phyloP scores from a whole-genome alignment of 1,140 invertebrate genomes.

The Lordiphosa stackelbergi region DNA sequence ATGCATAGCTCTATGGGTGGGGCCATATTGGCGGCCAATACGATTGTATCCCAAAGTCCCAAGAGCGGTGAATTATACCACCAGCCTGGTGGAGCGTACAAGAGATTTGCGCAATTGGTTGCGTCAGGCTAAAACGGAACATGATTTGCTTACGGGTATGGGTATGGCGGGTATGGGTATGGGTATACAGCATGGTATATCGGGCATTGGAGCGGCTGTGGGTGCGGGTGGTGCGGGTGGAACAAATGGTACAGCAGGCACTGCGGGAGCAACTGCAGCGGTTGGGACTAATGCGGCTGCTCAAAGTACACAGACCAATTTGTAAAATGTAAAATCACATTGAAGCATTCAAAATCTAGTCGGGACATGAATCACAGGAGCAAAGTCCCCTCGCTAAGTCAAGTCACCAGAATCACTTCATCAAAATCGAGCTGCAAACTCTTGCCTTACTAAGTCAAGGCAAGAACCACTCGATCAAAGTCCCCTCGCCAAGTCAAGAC shows the following conservation, averaged over 20 bases:
- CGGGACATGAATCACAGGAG: too few species aligned
- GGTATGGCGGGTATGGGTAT: constrained; percentile 34
- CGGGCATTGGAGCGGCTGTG: background rate
- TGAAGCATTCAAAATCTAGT: too few species aligned
- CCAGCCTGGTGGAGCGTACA: constrained; percentile 82
- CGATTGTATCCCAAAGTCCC: constrained; percentile 78
- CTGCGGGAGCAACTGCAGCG: background rate
- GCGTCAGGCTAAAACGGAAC: constrained; percentile 71
- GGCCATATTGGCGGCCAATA: constrained; percentile 72
- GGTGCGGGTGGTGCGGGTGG: background rate
- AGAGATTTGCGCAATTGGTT: constrained; percentile 83
- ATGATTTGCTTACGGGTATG: constrained; percentile 57
- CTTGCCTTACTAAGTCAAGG: too few species aligned
- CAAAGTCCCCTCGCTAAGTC: too few species aligned
- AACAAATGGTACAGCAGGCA: constrained; percentile 7
- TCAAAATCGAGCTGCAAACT: too few species aligned
- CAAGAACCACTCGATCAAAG: too few species aligned
- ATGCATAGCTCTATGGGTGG: constrained; percentile 67
- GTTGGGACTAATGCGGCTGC: background rate
- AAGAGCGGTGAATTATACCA: constrained; percentile 76
- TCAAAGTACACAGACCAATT: constrained; percentile 1
- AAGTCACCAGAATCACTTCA: too few species aligned
- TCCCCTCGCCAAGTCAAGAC: too few species aligned
- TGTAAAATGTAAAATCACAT: too few species aligned
- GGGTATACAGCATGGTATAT: constrained; percentile 30